Evolutionary conservation across 2,888 invertebrate genomes (phyloP).

Genomic region (Urechis unicinctus): DNA sequence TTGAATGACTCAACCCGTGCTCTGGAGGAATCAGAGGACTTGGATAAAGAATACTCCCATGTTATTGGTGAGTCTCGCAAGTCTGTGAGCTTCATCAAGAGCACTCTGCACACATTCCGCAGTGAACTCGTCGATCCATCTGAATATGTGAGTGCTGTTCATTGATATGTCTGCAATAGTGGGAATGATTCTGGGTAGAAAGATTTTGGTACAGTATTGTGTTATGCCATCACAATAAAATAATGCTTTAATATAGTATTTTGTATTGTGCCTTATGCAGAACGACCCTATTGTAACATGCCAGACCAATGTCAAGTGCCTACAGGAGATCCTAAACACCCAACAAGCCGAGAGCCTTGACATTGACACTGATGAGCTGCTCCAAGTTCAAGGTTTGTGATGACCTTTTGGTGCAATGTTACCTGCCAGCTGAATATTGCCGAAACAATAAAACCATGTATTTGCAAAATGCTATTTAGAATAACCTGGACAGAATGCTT

Average conservation of each 20-base stretch:
- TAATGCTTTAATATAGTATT: no score
- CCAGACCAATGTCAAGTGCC: slow-evolving; percentile 76
- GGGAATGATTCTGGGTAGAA: no score
- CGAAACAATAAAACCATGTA: no score
- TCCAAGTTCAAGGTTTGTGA: slow-evolving; percentile 50
- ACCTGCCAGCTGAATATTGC: no score
- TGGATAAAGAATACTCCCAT: slow-evolving; percentile 63
- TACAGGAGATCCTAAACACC: slow-evolving; percentile 60
- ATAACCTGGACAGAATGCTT: background rate
- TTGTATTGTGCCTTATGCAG: slow-evolving; percentile 53
- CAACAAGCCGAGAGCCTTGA: slow-evolving; percentile 34
- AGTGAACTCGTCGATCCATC: slow-evolving; percentile 37
- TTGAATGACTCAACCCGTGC: background rate
- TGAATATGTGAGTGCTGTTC: slow-evolving; percentile 37
- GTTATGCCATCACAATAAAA: no score
- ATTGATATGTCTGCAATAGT: slow-evolving; percentile 54
- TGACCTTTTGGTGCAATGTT: no score
- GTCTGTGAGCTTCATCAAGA: slow-evolving; percentile 61
- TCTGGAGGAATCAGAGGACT: slow-evolving; percentile 50
- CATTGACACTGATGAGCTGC: slow-evolving; percentile 54
- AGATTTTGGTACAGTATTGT: no score
- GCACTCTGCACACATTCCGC: slow-evolving; percentile 34
- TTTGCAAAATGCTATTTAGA: no score
- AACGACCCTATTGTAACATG: slow-evolving; percentile 78
- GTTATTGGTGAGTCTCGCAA: slow-evolving; percentile 61